Percentiles rank a stretch among this genome's conserved stretches.
Conservation (phyloP, 2,113 vertebrate species). For the Heliornis fulica region DNA sequence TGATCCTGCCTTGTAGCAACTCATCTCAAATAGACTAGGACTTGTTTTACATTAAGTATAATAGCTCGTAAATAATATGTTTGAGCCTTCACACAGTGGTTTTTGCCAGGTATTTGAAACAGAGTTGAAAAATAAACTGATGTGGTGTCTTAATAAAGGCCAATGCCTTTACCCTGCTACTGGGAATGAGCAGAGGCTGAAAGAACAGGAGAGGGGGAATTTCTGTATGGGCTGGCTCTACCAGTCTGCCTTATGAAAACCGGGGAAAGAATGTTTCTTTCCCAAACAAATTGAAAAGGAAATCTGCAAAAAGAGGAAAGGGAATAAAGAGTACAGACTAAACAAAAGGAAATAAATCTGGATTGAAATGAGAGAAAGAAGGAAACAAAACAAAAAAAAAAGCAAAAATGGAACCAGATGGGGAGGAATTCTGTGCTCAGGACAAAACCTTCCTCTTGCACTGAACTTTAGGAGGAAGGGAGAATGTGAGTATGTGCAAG, state of each 20-base stretch:
- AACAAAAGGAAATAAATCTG: slow-evolving; percentile 50
- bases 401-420: slow-evolving; percentile 58
- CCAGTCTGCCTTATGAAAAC: background rate
- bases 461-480: background rate
- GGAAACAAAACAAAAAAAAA: background rate
- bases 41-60: slow-evolving; percentile 7
- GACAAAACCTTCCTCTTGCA: background rate
- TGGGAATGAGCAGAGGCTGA: background rate
- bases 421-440: background rate
- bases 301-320: slow-evolving; percentile 33
- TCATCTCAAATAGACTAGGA: slow-evolving; percentile 20
- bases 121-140: background rate
- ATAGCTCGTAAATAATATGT: background rate
- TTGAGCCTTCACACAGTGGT: background rate
- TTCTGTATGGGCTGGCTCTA: background rate
- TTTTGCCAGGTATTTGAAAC: background rate
- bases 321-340: slow-evolving; percentile 28
- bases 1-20: background rate
- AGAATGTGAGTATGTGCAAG: background rate
- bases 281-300: slow-evolving; percentile 5
- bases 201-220: background rate
- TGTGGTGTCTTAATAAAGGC: background rate
- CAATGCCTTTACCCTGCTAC: background rate
- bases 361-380: slow-evolving; percentile 9
- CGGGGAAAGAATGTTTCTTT: background rate